Evolutionary conservation across 2,888 invertebrate species (phyloP).

Genomic region (Pecten maximus): DNA sequence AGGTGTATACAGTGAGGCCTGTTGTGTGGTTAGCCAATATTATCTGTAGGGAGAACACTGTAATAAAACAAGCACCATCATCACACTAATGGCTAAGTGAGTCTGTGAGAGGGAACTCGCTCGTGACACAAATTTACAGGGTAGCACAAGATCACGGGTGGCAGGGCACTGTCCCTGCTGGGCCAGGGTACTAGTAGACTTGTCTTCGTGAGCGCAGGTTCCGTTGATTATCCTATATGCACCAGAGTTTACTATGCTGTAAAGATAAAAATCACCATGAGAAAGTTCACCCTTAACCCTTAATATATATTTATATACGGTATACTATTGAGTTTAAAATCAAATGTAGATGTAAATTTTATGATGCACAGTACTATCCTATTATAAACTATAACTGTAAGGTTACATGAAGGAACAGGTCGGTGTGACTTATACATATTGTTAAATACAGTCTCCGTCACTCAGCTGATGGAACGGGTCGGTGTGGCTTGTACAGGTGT

Average conservation of each 20-base stretch:
- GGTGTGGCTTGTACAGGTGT: too few relatives aligned
- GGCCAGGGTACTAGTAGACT: conserved; percentile 75
- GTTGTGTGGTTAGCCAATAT: not conserved
- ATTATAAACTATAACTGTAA: too few relatives aligned
- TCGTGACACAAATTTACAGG: conserved; percentile 62
- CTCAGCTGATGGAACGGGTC: too few relatives aligned
- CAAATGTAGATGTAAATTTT: too few relatives aligned
- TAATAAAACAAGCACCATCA: not conserved
- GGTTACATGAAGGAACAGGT: too few relatives aligned
- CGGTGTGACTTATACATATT: too few relatives aligned
- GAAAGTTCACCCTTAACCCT: too few relatives aligned
- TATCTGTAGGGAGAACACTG: not conserved
- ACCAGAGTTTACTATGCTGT: conserved; percentile 82
- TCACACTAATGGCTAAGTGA: not conserved
- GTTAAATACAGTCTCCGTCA: too few relatives aligned
- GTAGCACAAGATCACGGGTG: conserved; percentile 74
- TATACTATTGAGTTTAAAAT: too few relatives aligned
- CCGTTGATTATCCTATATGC: conserved; percentile 83
- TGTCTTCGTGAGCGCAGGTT: conserved; percentile 82
- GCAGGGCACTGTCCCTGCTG: conserved; percentile 80
- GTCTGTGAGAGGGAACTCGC: not conserved
- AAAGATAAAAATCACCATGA: conserved; percentile 52
- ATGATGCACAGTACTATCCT: too few relatives aligned
- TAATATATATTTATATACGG: too few relatives aligned
- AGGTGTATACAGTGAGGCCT: not conserved